phyloP scores from a whole-genome alignment of 2,797 vertebrate genomes.

The Gadopsis marmoratus region DNA sequence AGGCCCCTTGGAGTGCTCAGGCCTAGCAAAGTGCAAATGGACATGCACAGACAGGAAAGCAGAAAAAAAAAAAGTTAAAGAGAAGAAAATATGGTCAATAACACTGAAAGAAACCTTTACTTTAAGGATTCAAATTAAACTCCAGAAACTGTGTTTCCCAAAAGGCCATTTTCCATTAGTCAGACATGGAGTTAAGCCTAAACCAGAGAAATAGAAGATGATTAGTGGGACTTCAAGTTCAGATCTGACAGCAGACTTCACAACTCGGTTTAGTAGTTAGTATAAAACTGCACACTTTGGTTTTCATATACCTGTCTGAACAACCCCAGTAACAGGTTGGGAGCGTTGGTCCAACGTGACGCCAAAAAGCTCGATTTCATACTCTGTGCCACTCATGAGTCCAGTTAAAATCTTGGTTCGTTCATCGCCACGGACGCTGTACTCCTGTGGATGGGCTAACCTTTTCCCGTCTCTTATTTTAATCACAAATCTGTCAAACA shows the following conservation, averaged over 20 bases:
- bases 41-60: conserved; percentile 40
- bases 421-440: conserved; percentile 85
- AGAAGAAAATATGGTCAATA: background rate
- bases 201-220: conserved; percentile 44
- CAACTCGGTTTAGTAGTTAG: conserved; percentile 29
- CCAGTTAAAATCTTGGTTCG: conserved; percentile 90
- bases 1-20: conserved; percentile 90
- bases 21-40: conserved; percentile 72
- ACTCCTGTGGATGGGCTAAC: conserved; percentile 88
- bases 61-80: conserved; percentile 16
- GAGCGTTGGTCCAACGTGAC: conserved; percentile 90
- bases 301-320: conserved; percentile 92
- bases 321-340: conserved; percentile 88
- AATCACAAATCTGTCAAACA: conserved; percentile 95
- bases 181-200: conserved; percentile 35
- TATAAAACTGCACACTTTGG: conserved; percentile 13
- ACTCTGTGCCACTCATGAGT: conserved; percentile 92
- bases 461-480: conserved; percentile 94
- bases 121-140: conserved; percentile 6
- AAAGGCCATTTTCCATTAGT: conserved; percentile 34
- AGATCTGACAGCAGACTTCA: conserved; percentile 12
- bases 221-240: conserved; percentile 42
- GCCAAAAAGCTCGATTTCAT: conserved; percentile 95
- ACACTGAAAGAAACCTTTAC: background rate
- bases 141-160: conserved; percentile 15